Conservation (phyloP, 2,113 vertebrate species). For the Chaenocephalus aceratus region DNA sequence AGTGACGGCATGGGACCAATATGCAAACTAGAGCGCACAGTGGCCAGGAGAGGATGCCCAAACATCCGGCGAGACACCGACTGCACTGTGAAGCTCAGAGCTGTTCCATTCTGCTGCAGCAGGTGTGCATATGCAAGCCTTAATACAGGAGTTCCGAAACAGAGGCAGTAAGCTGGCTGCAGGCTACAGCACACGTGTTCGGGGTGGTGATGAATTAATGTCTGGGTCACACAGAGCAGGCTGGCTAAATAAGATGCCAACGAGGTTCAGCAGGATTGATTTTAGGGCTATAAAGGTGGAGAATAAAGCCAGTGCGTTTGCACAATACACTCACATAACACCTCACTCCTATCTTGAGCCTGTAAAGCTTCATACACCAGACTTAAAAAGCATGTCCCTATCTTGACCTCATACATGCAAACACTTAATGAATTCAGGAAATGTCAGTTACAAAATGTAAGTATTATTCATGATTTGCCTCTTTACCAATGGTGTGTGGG, state of each 20-base stretch:
- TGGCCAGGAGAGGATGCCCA: conserved; percentile 14
- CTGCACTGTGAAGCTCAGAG: conserved; percentile 18
- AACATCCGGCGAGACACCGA: conserved; percentile 12
- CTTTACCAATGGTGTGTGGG: background rate
- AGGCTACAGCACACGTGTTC: background rate
- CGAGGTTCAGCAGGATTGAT: background rate
- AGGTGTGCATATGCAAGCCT: background rate
- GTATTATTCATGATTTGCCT: background rate
- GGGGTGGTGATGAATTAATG: background rate
- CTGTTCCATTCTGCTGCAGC: background rate
- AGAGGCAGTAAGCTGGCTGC: background rate
- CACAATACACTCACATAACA: background rate
- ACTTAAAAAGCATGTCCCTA: too few relatives aligned
- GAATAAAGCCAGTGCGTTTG: background rate
- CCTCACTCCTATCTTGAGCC: conserved; percentile 23
- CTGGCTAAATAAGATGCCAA: background rate
- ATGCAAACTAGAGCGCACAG: background rate
- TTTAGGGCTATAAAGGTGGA: background rate
- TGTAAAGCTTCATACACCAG: background rate
- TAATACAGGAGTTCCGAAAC: background rate
- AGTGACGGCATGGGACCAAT: background rate
- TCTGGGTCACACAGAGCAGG: conserved; percentile 10
- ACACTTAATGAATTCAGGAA: conserved; percentile 3
- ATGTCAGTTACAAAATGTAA: conserved; percentile 25
- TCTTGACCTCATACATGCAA: background rate